These are phyloP conservation scores for Epiblema foenella DNA, from an alignment of 2,888 invertebrate genomes.

Conservation along the genomic window DNA sequence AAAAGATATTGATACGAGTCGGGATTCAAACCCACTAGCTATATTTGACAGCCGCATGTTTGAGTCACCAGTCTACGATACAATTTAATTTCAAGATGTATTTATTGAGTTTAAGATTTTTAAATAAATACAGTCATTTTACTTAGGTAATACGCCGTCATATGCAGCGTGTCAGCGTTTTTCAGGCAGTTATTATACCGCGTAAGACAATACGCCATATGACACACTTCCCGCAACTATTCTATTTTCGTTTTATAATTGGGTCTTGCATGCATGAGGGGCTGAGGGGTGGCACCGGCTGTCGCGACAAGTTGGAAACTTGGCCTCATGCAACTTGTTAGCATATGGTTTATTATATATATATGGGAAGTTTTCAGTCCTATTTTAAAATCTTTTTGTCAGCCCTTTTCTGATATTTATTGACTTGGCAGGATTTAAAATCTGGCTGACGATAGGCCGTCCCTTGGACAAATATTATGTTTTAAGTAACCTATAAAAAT, in stretches of 20 bases:
- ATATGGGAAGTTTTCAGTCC: no score
- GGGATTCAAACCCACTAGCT: no score
- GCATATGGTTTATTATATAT: background rate
- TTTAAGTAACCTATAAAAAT: no score
- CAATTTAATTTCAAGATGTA: background rate
- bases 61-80: no score
- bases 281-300: conserved; percentile 41
- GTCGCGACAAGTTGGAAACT: conserved; percentile 26
- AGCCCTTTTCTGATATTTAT: background rate
- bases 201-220: conserved; percentile 42
- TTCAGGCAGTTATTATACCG: conserved; percentile 19
- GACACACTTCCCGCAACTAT: conserved; percentile 51
- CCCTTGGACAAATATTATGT: background rate
- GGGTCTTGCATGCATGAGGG: conserved; percentile 46
- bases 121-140: background rate
- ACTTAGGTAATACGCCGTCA: background rate
- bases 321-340: conserved; percentile 6
- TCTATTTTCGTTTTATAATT: conserved; percentile 54
- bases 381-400: no score
- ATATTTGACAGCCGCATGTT: no score
- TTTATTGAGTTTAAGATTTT: background rate
- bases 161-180: conserved; percentile 1
- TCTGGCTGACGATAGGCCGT: background rate
- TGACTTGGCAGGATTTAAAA: background rate
- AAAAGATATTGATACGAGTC: no score